These are phyloP conservation scores for Semaprochilodus insignis DNA, from an alignment of 2,797 vertebrate species.

Conservation along the genomic window DNA sequence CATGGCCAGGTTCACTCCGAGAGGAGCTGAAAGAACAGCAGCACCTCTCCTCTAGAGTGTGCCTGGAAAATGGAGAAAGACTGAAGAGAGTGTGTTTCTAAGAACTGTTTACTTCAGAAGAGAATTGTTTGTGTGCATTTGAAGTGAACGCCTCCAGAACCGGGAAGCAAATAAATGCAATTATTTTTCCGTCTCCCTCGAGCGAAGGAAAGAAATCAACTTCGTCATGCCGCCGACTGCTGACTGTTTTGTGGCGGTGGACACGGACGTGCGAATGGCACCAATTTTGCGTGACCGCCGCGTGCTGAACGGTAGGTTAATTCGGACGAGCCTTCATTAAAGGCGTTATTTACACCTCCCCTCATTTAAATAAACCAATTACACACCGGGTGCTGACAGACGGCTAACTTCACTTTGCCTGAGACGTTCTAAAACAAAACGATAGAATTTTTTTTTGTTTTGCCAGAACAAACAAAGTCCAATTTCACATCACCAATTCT, in stretches of 20 bases:
- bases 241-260: background rate
- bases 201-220: slow-evolving; percentile 41
- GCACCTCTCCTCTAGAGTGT: too few species aligned
- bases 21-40: background rate
- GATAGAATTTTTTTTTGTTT: background rate
- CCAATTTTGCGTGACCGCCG: slow-evolving; percentile 13
- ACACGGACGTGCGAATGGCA: background rate
- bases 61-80: background rate
- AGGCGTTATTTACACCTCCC: slow-evolving; percentile 25
- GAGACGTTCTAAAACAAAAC: background rate
- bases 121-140: background rate
- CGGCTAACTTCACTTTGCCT: background rate
- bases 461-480: background rate
- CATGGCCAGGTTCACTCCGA: background rate
- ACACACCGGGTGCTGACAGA: slow-evolving; percentile 19
- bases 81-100: background rate
- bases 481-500: background rate
- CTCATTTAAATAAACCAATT: slow-evolving; percentile 50
- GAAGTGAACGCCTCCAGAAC: slow-evolving; percentile 38
- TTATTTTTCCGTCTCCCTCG: slow-evolving; percentile 48
- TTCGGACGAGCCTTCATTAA: slow-evolving; percentile 22
- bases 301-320: slow-evolving; percentile 25
- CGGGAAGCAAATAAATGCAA: slow-evolving; percentile 48
- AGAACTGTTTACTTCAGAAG: slow-evolving; percentile 7
- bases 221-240: slow-evolving; percentile 23